These are phyloP conservation scores for Mohoua ochrocephala DNA, from an alignment of 2,113 vertebrate species.

Conservation along the genomic window DNA sequence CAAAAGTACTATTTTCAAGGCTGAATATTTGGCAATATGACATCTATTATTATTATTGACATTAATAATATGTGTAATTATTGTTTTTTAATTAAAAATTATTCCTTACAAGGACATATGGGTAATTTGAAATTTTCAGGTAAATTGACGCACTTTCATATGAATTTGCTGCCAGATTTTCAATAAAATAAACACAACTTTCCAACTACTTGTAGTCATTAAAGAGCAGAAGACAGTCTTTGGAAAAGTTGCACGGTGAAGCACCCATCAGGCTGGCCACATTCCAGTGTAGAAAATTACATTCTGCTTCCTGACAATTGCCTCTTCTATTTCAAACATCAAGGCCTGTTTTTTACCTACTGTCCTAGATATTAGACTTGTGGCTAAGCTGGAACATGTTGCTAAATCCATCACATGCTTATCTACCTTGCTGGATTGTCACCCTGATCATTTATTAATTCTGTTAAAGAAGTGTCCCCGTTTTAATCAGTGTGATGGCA, in stretches of 20 bases:
- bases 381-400: not conserved
- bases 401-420: constrained; percentile 14
- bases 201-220: not conserved
- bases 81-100: not conserved
- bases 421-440: constrained; percentile 3
- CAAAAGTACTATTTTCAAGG: not conserved
- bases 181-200: not conserved
- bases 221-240: not conserved
- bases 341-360: not conserved
- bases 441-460: not conserved
- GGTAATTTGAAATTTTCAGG: not conserved
- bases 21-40: not conserved
- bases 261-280: not conserved
- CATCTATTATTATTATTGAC: not conserved
- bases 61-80: not conserved
- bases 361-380: not conserved
- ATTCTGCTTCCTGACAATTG: not conserved
- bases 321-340: not conserved
- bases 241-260: not conserved
- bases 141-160: not conserved
- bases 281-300: not conserved
- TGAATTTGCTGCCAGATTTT: not conserved
- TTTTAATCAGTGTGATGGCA: not conserved
- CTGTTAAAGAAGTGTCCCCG: not conserved
- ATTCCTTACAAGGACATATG: not conserved